Percentiles rank a stretch among this genome's conserved stretches.
These are phyloP conservation scores for Tortrix viridana DNA, from an alignment of 2,888 invertebrate genomes.

Conservation along the genomic window DNA sequence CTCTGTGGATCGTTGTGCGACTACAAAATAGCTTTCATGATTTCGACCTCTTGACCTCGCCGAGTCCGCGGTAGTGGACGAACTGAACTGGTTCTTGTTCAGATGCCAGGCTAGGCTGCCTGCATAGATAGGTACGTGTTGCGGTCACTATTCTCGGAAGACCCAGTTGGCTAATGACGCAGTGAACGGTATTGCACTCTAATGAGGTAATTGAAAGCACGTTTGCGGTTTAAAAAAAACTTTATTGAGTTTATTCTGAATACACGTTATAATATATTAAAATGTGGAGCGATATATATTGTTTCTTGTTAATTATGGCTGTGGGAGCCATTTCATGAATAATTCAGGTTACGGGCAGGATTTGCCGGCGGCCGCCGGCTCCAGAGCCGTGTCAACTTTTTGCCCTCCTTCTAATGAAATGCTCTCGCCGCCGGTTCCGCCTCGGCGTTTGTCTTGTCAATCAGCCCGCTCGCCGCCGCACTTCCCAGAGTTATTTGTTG, in stretches of 20 bases:
- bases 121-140: constrained; percentile 42
- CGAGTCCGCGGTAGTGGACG: constrained; percentile 45
- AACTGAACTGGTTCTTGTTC: constrained; percentile 49
- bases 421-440: constrained; percentile 64
- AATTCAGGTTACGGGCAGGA: constrained; percentile 65
- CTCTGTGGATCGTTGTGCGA: constrained; percentile 43
- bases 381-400: constrained; percentile 60
- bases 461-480: constrained; percentile 64
- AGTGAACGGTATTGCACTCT: constrained; percentile 54
- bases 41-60: constrained; percentile 58
- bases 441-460: constrained; percentile 78
- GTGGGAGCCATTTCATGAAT: constrained; percentile 62
- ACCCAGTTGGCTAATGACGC: constrained; percentile 50
- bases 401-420: constrained; percentile 70
- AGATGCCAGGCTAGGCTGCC: constrained; percentile 42
- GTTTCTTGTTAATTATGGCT: constrained; percentile 23
- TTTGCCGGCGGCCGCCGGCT: constrained; percentile 53
- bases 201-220: constrained; percentile 55
- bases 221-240: constrained; percentile 27
- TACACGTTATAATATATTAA: constrained; percentile 2
- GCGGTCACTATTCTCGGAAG: constrained; percentile 54
- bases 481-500: constrained; percentile 78
- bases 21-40: constrained; percentile 49
- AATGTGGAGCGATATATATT: constrained; percentile 4
- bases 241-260: constrained; percentile 28